Conservation (phyloP, 2,113 vertebrate species). For the Apaloderma vittatum region DNA sequence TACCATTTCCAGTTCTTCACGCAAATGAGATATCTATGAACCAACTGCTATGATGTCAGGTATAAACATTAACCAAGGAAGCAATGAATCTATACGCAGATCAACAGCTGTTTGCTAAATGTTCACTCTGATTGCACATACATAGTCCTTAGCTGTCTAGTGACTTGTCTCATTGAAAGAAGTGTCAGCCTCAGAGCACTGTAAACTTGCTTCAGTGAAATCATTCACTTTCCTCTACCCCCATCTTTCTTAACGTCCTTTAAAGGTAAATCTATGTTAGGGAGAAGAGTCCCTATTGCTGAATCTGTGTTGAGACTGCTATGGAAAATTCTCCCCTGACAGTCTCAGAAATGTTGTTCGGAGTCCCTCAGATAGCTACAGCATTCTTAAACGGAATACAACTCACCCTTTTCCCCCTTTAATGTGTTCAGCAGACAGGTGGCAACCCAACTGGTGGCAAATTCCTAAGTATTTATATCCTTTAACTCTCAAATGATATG, state of each 20-base stretch:
- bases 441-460: conserved; percentile 52
- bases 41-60: conserved; percentile 1
- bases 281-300: not conserved
- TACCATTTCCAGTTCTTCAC: not conserved
- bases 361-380: conserved; percentile 12
- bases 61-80: conserved; percentile 56
- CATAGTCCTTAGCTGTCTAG: not conserved
- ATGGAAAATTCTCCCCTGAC: conserved; percentile 15
- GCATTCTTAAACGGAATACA: conserved; percentile 43
- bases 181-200: not conserved
- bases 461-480: conserved; percentile 78
- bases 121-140: not conserved
- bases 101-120: not conserved
- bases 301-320: not conserved
- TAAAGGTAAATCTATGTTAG: not conserved
- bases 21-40: conserved; percentile 41
- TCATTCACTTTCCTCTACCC: not conserved
- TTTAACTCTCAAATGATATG: conserved; percentile 62
- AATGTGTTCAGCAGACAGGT: conserved; percentile 70
- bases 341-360: conserved; percentile 39
- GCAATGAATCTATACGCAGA: not conserved
- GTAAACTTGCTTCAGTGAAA: not conserved
- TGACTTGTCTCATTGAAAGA: not conserved
- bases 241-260: not conserved
- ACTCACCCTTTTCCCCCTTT: conserved; percentile 36